These are phyloP conservation scores for Ophion ellenae DNA, from an alignment of 2,888 invertebrate genomes.

Conservation along the genomic window DNA sequence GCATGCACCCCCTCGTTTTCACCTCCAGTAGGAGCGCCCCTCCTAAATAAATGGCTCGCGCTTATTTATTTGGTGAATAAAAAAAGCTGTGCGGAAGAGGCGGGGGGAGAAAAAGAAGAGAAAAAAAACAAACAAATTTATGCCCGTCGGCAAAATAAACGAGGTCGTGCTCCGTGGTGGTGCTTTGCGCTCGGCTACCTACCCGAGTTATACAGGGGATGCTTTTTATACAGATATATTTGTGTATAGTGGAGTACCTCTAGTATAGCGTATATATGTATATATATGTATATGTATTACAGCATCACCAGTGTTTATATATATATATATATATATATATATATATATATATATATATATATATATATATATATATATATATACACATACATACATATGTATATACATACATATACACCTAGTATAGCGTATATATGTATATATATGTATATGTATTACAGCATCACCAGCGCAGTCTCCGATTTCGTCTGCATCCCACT, in stretches of 20 bases:
- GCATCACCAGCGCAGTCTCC: slow-evolving; percentile 33
- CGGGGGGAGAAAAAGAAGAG: neutral
- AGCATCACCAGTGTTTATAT: neutral
- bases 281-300: neutral
- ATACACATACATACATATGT: no score
- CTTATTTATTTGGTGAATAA: slow-evolving; percentile 76
- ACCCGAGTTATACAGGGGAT: slow-evolving; percentile 12
- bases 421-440: no score
- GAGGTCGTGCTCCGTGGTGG: slow-evolving; percentile 48
- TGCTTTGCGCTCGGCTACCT: slow-evolving; percentile 17
- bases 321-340: no score
- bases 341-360: neutral
- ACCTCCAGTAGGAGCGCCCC: slow-evolving; percentile 58
- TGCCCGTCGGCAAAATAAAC: slow-evolving; percentile 65
- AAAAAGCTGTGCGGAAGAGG: neutral
- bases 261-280: slow-evolving; percentile 2
- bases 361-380: neutral
- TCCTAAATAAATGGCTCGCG: slow-evolving; percentile 76
- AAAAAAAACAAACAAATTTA: slow-evolving; percentile 74
- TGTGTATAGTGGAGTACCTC: neutral
- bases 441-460: neutral
- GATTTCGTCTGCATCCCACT: slow-evolving; percentile 54
- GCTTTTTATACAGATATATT: neutral
- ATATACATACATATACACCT: no score
- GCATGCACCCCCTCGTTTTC: slow-evolving; percentile 43